Conservation (phyloP, 1,140 invertebrate genomes). For the Drosophila nikananu region DNA sequence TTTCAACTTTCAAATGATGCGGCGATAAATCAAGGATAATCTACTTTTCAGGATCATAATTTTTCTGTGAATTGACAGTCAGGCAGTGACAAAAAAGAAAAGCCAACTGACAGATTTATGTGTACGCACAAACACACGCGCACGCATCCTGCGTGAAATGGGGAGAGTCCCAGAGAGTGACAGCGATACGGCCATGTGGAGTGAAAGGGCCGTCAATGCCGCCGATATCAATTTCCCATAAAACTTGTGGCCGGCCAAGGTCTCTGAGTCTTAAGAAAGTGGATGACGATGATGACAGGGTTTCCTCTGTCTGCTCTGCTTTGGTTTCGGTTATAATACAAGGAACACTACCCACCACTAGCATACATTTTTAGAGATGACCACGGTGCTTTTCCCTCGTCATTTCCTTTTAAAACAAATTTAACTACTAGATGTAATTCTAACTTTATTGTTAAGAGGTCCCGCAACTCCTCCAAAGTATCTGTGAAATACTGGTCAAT, state of each 20-base stretch:
- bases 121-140: slow-evolving; percentile 66
- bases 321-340: not conserved
- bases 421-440: not conserved
- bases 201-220: slow-evolving; percentile 54
- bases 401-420: not conserved
- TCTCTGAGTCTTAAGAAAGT: slow-evolving; percentile 56
- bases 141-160: slow-evolving; percentile 36
- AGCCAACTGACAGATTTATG: slow-evolving; percentile 85
- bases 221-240: slow-evolving; percentile 84
- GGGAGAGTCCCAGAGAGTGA: slow-evolving; percentile 8
- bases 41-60: slow-evolving; percentile 85
- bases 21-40: slow-evolving; percentile 85
- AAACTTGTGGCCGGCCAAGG: slow-evolving; percentile 62
- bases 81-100: slow-evolving; percentile 81
- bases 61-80: slow-evolving; percentile 85
- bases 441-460: not conserved
- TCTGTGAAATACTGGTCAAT: not conserved
- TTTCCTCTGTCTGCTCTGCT: not conserved
- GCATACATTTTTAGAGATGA: not conserved
- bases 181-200: slow-evolving; percentile 7
- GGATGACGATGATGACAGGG: slow-evolving; percentile 66
- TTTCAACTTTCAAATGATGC: slow-evolving; percentile 83
- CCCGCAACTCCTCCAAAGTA: not conserved
- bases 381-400: not conserved
- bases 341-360: not conserved